Base-by-base conservation (phyloP, 35 echinoderm and acorn worm genomes). In the Lytechinus variegatus region DNA sequence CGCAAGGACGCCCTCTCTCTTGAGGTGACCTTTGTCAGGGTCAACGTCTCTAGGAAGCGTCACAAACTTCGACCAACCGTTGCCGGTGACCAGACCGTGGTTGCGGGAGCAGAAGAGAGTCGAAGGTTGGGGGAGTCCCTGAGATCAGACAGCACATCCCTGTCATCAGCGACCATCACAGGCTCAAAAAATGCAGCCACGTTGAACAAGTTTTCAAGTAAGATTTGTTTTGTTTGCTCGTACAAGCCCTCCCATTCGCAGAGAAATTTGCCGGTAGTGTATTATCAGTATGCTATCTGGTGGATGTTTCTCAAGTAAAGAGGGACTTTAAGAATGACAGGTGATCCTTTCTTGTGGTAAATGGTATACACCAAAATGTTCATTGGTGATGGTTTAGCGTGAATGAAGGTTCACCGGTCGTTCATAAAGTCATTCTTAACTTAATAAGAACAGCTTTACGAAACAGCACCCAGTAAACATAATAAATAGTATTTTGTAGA, bases 151-250 rank as follows among this genome's bases (percentile, higher is more conserved):
- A 93, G 53, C 92, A 93, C 53, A 2, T 93, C 92, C 53, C 0
- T 93, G 54, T 55, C 53, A 24, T 52, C 29, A 5, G 66, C 66
- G 21, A 57, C 53, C n/a, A 57, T 57, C 6, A 88, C 93, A 51
- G 93, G 92, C 54, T 55, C 87, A 24, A 91, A 27, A 56, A n/a
- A 87, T 54, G 93, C 94, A 57, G 87, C 96, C 10, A 97, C 58
- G 16, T 87, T 97, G 24, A 98, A 97, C 88, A 86, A 98, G 89
- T 98, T 98, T 93, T 98, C 97, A 86, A 96, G 97, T 98, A 61
- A 98, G 95, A 94, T 53, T 79, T 24, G 16, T 7, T 79, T 24
- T 24, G 0, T 79, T n/a, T 0, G 16, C n/a, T 44, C 33, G 14
- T 79, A 16, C 4, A 14, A 79, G 66, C 19, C 66, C 21, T n/a